These are phyloP conservation scores for Lethenteron reissneri DNA, from an alignment of 2,113 vertebrate species.

Conservation along the genomic window DNA sequence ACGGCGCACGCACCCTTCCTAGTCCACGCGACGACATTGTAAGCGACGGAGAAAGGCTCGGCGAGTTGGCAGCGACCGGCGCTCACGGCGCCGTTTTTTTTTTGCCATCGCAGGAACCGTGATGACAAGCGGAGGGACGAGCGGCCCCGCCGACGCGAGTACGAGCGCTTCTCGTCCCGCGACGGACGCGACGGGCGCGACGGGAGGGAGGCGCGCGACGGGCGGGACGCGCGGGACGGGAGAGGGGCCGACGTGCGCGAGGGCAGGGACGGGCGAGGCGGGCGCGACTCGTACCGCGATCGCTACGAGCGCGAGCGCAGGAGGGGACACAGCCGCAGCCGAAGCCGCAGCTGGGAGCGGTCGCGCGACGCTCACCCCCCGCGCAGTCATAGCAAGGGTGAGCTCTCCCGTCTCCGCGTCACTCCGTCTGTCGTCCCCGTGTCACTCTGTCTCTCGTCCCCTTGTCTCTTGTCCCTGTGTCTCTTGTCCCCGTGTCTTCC, in stretches of 20 bases:
- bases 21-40: background rate
- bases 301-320: constrained; percentile 76
- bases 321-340: constrained; percentile 65
- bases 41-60: background rate
- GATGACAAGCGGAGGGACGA: constrained; percentile 89
- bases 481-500: background rate
- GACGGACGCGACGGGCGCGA: background rate
- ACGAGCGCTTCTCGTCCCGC: constrained; percentile 42
- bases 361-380: constrained; percentile 24
- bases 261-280: constrained; percentile 10
- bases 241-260: background rate
- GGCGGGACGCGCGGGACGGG: background rate
- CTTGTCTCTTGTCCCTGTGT: background rate
- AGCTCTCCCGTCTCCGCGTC: background rate
- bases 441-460: background rate
- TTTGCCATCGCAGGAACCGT: constrained; percentile 34
- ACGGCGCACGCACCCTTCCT: background rate
- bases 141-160: constrained; percentile 76
- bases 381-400: too few species aligned
- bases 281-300: constrained; percentile 77
- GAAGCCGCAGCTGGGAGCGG: constrained; percentile 80
- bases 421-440: background rate
- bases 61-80: background rate
- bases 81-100: constrained; percentile 11
- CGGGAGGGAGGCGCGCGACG: background rate